phyloP scores from a whole-genome alignment of 2,797 vertebrate genomes.

The Peromyscus nudipes region DNA sequence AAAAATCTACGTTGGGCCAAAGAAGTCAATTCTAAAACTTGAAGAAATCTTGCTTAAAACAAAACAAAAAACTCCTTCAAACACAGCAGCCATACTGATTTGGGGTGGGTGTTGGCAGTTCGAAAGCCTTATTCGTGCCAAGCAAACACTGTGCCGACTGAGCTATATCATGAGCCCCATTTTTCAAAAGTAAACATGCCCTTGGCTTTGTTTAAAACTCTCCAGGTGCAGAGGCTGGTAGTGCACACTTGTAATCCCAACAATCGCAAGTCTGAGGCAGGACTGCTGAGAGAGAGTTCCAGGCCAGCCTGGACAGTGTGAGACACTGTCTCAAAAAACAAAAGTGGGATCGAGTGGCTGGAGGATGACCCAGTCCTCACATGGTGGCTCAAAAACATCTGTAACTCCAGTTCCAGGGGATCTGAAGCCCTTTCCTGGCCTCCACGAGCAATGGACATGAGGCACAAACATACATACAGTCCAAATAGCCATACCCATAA shows the following conservation, averaged over 20 bases:
- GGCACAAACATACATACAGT: neutral
- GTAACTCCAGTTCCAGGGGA: neutral
- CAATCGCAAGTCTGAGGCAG: neutral
- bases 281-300: neutral
- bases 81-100: neutral
- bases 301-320: neutral
- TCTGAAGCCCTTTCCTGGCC: neutral
- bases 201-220: neutral
- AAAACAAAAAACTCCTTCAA: neutral
- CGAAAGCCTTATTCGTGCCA: neutral
- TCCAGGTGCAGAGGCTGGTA: neutral
- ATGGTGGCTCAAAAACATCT: neutral
- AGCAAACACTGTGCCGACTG: neutral
- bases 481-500: neutral
- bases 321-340: neutral
- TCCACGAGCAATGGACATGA: neutral
- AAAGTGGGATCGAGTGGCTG: neutral
- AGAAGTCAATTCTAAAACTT: neutral
- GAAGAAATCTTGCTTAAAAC: neutral
- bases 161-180: neutral
- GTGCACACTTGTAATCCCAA: neutral
- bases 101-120: neutral
- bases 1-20: neutral
- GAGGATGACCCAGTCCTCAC: neutral
- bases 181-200: constrained; percentile 5